These are phyloP conservation scores for Geophilus truncorum DNA, from an alignment of 2,888 invertebrate genomes.

Conservation along the genomic window DNA sequence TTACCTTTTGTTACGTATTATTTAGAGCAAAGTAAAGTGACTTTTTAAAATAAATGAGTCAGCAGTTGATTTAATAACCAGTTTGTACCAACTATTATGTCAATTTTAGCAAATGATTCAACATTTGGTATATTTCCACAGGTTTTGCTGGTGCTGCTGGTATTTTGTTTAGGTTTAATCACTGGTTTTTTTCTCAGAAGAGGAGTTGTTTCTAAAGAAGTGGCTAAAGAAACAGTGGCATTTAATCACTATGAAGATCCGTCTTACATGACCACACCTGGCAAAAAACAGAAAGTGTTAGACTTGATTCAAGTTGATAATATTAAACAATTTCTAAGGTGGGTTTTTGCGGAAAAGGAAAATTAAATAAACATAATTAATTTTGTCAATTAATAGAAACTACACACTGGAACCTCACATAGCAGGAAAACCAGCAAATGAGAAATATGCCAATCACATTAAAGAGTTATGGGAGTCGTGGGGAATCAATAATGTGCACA, in stretches of 20 bases:
- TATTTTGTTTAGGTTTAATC: slow-evolving; percentile 33
- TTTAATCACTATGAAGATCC: background rate
- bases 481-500: slow-evolving; percentile 33
- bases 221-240: background rate
- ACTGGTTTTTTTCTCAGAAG: slow-evolving; percentile 34
- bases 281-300: background rate
- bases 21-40: background rate
- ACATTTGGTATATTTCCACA: background rate
- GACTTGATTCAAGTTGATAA: slow-evolving; percentile 27
- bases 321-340: slow-evolving; percentile 35
- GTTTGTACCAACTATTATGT: background rate
- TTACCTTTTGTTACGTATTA: background rate
- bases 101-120: background rate
- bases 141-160: slow-evolving; percentile 32
- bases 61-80: background rate
- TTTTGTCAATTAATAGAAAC: slow-evolving; percentile 29
- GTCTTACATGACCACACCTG: background rate
- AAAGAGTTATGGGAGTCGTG: slow-evolving; percentile 27
- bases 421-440: slow-evolving; percentile 32
- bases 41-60: background rate
- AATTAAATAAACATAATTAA: background rate
- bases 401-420: slow-evolving; percentile 34
- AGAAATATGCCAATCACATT: slow-evolving; percentile 30
- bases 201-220: slow-evolving; percentile 26
- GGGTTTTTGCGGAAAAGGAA: background rate